Percentiles rank a stretch among this genome's conserved stretches.
These are phyloP conservation scores for Tipula confusa DNA, from an alignment of 2,888 invertebrate species.

Conservation along the genomic window DNA sequence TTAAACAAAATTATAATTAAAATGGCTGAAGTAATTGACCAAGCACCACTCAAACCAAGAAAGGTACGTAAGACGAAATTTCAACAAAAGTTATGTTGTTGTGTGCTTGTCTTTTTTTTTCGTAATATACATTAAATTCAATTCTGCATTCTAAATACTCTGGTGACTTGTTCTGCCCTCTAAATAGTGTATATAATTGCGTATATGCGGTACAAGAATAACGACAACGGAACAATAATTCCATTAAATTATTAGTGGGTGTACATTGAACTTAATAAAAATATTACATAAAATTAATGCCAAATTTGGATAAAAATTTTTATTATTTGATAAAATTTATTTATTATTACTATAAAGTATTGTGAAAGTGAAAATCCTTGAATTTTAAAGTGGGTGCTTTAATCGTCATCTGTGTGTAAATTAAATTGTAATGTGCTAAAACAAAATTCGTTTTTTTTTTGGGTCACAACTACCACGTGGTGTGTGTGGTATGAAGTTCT, in stretches of 20 bases:
- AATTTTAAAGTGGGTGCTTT: neutral
- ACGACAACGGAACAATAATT: neutral
- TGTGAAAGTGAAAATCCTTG: slow-evolving; percentile 5
- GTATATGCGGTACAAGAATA: neutral
- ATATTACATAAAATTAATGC: neutral
- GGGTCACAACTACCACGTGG: slow-evolving; percentile 25
- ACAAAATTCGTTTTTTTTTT: neutral
- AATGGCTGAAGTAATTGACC: slow-evolving; percentile 29
- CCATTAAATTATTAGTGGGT: neutral
- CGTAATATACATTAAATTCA: too few species aligned
- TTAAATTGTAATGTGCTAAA: neutral
- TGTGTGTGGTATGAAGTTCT: neutral
- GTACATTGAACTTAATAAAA: neutral
- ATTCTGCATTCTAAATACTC: neutral
- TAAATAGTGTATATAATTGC: neutral
- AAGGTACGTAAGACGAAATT: slow-evolving; percentile 3
- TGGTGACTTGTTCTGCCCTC: neutral
- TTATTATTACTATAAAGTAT: too few species aligned
- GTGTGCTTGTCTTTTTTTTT: neutral
- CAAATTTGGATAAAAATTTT: slow-evolving; percentile 15
- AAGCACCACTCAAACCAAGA: slow-evolving; percentile 26
- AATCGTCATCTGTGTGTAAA: neutral
- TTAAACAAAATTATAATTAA: too few species aligned
- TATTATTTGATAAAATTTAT: neutral
- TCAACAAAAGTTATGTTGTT: neutral